Base-by-base conservation (phyloP, 2,113 vertebrate species). In the Toxostoma redivivum region DNA sequence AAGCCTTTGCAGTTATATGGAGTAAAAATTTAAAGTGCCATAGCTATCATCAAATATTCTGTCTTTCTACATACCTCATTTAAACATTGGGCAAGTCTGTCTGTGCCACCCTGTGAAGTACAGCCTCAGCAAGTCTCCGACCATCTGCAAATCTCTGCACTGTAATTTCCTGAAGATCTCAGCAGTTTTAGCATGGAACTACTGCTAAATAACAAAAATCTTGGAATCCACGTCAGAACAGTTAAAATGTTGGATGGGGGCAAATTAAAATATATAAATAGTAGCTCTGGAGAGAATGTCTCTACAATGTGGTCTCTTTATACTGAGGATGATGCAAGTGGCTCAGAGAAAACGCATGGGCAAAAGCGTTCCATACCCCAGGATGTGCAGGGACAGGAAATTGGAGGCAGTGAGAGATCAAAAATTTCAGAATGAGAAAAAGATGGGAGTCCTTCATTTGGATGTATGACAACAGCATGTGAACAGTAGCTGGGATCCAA, bases 251-350 rank as follows among this genome's bases (percentile, higher is more conserved):
- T 91, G 42, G 60, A 90, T 38, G 31, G 11, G 31, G 54, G 17
- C 19, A 94, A 94, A 96, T 78, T 56, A 80, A 89, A 92, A 85
- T 38, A 17, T 20, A 95, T 88, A 91, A 94, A 95, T 81, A 93
- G 80, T 35, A 86, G 30, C 31, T 54, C 78, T 88, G 50, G 14
- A 93, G 54, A 90, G 69, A 76, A 74, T 45, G n/a, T 28, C 38
- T 67, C 80, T 60, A 56, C 54, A 91, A 58, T 48, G 71, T 60
- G 38, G 62, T 89, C 38, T 88, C 30, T 89, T 57, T 56, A 56
- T 73, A 87, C 25, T 27, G 28, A 89, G n/a, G 40, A 65, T 53
- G 61, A 88, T 47, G 64, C 35, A 56, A 92, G n/a, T 13, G 11
- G 44, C 40, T 94, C 56, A 62, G 35, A 90, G 51, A 50, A 87